Base-by-base conservation (phyloP, 1,140 invertebrate genomes). In the Drosophila virilis region DNA sequence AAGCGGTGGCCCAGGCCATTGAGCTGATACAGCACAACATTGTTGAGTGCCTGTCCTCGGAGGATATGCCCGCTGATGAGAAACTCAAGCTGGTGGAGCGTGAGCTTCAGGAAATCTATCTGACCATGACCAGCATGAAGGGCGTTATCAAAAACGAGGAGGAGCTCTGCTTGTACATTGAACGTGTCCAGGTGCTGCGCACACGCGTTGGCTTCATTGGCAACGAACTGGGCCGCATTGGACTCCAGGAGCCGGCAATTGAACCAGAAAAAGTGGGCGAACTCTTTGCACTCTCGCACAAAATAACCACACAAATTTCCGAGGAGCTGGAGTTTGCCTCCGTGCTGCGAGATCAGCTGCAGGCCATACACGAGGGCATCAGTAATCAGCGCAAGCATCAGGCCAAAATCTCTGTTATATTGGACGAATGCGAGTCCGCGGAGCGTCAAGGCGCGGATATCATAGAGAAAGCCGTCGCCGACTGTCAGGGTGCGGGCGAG, bases 91-190 rank as follows among this genome's bases (percentile, higher is more conserved):
- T 96, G 15, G 93, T 97, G 0, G 96, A 97, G 84, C 94, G 94
- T 71, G 96, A 97, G 91, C 77, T 97, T 15, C 93, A 94, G 82
- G 96, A 97, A 80, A 92, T 97, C 4, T 93, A 95, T 60, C 81
- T 93, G 6, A 94, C 94, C 13, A 92, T 97, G 35, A 94, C 96
- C 40, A 94, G 94, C 68, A 94, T 96, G 52, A 95, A 95, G 83
- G 96, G 96, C 1, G 94, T 97, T 0, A 95, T 97, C 12, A 97
- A 96, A 80, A 96, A 94, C 17, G 96, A 96, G 74, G 96, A 97
- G 72, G 96, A 97, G 86, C 92, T 97, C 4, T 95, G 96, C 71
- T 91, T 97, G 1, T 97, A 97, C 78, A 95, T 97, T 17, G 96
- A 97, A 91, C 93, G 96, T 55, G 92, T 97, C 10, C 95, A 96